A percentile compares a stretch with the other conserved stretches of the same genome.
phyloP scores from a whole-genome alignment of 2,113 vertebrate species.

The Nibea albiflora region DNA sequence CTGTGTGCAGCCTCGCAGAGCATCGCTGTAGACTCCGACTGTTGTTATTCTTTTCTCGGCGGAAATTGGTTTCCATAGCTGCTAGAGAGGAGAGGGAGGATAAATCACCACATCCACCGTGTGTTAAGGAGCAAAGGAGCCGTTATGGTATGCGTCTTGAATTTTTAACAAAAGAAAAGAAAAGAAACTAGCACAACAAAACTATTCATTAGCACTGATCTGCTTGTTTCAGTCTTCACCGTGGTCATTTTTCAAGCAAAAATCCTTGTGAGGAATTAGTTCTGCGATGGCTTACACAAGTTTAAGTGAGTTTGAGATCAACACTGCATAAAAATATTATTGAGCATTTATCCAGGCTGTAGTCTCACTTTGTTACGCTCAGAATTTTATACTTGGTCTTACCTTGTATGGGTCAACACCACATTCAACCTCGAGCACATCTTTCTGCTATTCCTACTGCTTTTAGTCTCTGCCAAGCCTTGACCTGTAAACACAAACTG shows the following conservation, averaged over 20 bases:
- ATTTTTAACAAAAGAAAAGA: neutral
- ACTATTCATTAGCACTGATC: neutral
- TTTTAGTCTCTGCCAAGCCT: neutral
- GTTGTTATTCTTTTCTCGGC: too few species aligned
- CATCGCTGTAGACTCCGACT: too few species aligned
- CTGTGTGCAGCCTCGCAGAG: neutral
- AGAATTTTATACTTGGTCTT: neutral
- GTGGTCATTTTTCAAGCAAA: neutral
- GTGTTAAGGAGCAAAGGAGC: neutral
- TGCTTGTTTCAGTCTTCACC: neutral
- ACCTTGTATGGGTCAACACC: neutral
- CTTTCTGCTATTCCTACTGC: neutral
- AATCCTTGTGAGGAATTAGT: neutral
- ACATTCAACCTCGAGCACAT: neutral
- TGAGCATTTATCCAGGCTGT: neutral
- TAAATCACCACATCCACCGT: neutral
- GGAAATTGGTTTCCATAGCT: neutral
- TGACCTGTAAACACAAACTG: conserved; percentile 21
- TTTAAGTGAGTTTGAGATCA: conserved; percentile 1
- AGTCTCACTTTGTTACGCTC: neutral
- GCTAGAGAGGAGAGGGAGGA: neutral
- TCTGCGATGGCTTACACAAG: neutral
- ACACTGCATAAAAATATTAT: neutral
- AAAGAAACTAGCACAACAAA: neutral
- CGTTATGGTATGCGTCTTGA: neutral